These are phyloP conservation scores for Anguilla pacifica DNA, from an alignment of 2,797 vertebrate species.

Conservation along the genomic window DNA sequence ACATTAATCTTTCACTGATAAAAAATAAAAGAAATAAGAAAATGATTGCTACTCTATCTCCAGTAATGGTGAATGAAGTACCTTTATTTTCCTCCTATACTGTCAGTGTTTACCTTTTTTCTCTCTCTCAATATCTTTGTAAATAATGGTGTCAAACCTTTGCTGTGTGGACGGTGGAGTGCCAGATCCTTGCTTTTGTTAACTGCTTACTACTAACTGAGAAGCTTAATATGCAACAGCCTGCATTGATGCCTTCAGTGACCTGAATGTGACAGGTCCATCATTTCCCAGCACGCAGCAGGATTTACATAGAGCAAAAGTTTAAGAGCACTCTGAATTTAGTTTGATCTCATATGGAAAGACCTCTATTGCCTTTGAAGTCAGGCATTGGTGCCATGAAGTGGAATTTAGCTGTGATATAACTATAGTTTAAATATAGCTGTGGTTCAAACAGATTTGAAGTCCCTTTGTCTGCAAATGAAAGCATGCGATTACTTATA, in stretches of 20 bases:
- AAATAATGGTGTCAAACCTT: not conserved
- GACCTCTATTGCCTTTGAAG: not conserved
- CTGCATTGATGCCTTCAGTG: not conserved
- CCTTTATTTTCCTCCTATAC: not conserved
- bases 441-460: not conserved
- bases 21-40: not conserved
- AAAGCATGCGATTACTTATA: not conserved
- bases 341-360: not conserved
- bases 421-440: not conserved
- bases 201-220: not conserved
- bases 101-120: not conserved
- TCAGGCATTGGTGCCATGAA: not conserved
- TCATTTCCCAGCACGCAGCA: not conserved
- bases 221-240: not conserved
- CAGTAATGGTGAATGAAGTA: not conserved
- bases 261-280: not conserved
- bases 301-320: not conserved
- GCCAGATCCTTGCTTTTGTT: not conserved
- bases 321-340: not conserved
- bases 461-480: not conserved
- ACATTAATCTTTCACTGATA: not conserved
- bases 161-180: not conserved
- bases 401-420: constrained; percentile 2
- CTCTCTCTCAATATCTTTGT: not conserved
- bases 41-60: not conserved